A percentile compares a stretch with the other conserved stretches of the same genome.
These are phyloP conservation scores for Hycleus phaleratus DNA, from an alignment of 1,140 invertebrate genomes.

Conservation along the genomic window DNA sequence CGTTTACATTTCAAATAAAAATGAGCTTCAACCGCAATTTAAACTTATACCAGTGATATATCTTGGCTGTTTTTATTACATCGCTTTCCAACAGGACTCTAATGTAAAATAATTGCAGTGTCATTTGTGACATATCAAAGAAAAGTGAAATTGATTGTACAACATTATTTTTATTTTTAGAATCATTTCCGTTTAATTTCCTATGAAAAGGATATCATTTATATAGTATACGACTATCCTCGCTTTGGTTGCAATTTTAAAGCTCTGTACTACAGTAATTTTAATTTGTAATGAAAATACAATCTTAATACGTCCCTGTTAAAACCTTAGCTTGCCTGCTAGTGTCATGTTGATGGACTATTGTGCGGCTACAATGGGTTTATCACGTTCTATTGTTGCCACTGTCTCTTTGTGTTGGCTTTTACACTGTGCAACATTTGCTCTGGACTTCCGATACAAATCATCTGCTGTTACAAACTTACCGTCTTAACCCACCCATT, in stretches of 20 bases:
- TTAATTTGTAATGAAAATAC: not conserved
- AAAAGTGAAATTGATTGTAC: slow-evolving; percentile 30
- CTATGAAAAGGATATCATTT: no score
- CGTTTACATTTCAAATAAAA: slow-evolving; percentile 27
- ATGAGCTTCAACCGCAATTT: slow-evolving; percentile 30
- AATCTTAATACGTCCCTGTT: not conserved
- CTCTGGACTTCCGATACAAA: slow-evolving; percentile 30
- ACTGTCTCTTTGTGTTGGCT: slow-evolving; percentile 28
- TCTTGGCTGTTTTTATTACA: slow-evolving; percentile 28
- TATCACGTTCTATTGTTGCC: slow-evolving; percentile 31
- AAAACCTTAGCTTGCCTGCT: slow-evolving; percentile 22
- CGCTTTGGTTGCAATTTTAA: no score
- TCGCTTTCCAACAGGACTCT: slow-evolving; percentile 2
- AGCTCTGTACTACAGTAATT: not conserved
- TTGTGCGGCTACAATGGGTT: slow-evolving; percentile 33
- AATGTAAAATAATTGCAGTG: slow-evolving; percentile 34
- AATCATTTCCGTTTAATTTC: no score
- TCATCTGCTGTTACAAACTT: slow-evolving; percentile 24
- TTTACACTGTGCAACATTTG: slow-evolving; percentile 29
- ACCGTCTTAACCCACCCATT: slow-evolving; percentile 2
- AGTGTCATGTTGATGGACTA: slow-evolving; percentile 34
- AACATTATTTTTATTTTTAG: slow-evolving; percentile 23
- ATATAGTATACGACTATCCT: no score
- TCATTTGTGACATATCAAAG: slow-evolving; percentile 23
- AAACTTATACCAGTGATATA: slow-evolving; percentile 30